Evolutionary conservation across 2,113 vertebrate species (phyloP).

Genomic region (Ailurus styani): DNA sequence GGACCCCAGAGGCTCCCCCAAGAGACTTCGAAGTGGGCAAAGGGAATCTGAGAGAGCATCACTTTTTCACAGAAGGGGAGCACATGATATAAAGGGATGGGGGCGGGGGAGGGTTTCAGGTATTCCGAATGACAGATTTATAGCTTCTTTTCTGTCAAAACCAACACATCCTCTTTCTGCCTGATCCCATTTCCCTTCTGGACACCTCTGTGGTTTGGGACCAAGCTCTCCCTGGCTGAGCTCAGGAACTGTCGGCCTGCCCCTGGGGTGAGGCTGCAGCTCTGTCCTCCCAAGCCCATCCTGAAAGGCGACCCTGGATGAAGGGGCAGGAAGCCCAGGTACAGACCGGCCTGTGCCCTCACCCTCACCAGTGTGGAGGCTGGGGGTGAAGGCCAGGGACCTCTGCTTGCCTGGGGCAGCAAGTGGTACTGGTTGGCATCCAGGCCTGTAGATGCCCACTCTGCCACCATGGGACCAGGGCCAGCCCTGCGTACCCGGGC

Average conservation of each 20-base stretch:
- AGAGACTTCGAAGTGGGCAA: neutral
- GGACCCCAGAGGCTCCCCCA: neutral
- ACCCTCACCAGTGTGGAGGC: neutral
- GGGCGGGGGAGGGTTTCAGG: neutral
- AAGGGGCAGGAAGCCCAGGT: neutral
- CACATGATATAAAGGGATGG: neutral
- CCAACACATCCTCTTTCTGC: constrained; percentile 25
- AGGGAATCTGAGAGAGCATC: neutral
- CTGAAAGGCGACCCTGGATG: neutral
- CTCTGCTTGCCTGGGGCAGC: neutral
- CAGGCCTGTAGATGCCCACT: neutral
- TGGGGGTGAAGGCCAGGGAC: neutral
- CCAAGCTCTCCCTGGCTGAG: constrained; percentile 46
- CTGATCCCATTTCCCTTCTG: neutral
- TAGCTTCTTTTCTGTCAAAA: constrained; percentile 45
- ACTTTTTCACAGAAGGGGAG: constrained; percentile 4
- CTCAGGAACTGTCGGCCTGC: constrained; percentile 52
- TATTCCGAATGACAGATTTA: constrained; percentile 49
- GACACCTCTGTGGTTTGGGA: constrained; percentile 27
- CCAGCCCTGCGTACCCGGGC: neutral
- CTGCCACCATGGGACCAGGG: neutral
- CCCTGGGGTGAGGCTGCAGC: neutral
- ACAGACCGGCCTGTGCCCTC: neutral
- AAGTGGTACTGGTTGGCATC: neutral
- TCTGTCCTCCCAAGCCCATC: neutral